Conservation (phyloP, 2,888 invertebrate genomes). For the Drosophila hamatofila region DNA sequence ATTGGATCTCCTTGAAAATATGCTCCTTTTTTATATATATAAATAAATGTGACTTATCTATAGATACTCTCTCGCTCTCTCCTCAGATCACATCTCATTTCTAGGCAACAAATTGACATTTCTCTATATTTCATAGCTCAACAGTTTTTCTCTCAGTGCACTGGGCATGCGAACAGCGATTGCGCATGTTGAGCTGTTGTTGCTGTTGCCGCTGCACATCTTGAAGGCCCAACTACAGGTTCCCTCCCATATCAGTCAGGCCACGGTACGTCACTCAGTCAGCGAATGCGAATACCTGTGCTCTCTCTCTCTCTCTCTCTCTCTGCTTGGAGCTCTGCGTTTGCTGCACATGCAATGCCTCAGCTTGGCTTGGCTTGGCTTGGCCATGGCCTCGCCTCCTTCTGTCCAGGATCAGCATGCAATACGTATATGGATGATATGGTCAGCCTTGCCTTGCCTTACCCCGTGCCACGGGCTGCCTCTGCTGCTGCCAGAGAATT, state of each 20-base stretch:
- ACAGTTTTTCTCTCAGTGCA: constrained; percentile 35
- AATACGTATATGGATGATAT: constrained; percentile 53
- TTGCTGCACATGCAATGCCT: constrained; percentile 66
- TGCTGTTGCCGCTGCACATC: constrained; percentile 28
- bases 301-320: constrained; percentile 2
- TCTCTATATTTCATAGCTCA: not conserved
- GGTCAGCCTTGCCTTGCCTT: constrained; percentile 12
- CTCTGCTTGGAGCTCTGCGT: constrained; percentile 3
- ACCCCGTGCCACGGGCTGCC: not conserved
- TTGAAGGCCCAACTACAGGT: constrained; percentile 39
- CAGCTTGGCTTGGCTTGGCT: not conserved
- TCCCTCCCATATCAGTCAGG: constrained; percentile 78
- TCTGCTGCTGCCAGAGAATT: constrained; percentile 7
- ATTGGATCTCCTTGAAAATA: too few relatives aligned
- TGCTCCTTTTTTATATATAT: too few relatives aligned
- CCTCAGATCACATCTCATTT: not conserved
- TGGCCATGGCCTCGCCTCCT: constrained; percentile 60
- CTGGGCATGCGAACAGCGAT: not conserved
- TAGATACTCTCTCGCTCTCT: not conserved
- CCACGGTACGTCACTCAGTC: constrained; percentile 76
- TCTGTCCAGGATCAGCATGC: constrained; percentile 79
- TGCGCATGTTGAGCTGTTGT: constrained; percentile 31
- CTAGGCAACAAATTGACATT: not conserved
- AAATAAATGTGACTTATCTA: too few relatives aligned
- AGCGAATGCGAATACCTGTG: constrained; percentile 40